Base-by-base conservation (phyloP, 2,888 invertebrate genomes). In the Lasioglossum oenotherae region DNA sequence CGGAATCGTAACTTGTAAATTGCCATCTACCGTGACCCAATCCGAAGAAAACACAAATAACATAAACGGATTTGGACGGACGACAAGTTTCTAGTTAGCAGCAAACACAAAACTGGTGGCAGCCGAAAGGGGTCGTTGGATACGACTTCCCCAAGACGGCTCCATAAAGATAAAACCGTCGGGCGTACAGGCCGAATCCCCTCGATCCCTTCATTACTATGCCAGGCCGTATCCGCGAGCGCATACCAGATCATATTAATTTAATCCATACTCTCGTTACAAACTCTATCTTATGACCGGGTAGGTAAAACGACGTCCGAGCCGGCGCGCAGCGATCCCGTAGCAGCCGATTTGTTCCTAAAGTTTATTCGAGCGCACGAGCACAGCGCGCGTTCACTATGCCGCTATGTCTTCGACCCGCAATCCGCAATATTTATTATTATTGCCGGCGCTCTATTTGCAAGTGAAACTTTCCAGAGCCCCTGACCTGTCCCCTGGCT, bases 371-470 rank as follows among this genome's bases (percentile, higher is more conserved):
- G 69, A 27, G 67, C 57, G 38, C 64, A 38, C 38, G 12, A 67
- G 67, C 35, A 35, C 16, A 8, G 38, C 31, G 46, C 31, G n/a
- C 53, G 60, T 60, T 41, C 31, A 23, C 23, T 16, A 35, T 14
- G 78, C 53, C 38, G 64, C 71, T 53, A 53, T 2, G 78, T 31
- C 80, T 78, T 81, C 57, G n/a, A 6, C 23, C n/a, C 16, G 72
- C 77, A 72, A 78, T 81, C 83, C 82, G 72, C 81, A 64, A 89
- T 89, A 91, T 91, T 92, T 90, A 92, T 88, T 81, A 89, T 88
- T 89, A 87, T 87, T 80, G 78, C 78, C 74, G 74, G 10, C 73
- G 77, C 41, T 87, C 85, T 91, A 89, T 91, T 87, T 86, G 78
- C 80, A 82, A 81, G 77, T 46, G 84, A 85, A 88, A 91, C 81